phyloP scores from a whole-genome alignment of 2,888 invertebrate species.

The Gymnoscelis rufifasciata region DNA sequence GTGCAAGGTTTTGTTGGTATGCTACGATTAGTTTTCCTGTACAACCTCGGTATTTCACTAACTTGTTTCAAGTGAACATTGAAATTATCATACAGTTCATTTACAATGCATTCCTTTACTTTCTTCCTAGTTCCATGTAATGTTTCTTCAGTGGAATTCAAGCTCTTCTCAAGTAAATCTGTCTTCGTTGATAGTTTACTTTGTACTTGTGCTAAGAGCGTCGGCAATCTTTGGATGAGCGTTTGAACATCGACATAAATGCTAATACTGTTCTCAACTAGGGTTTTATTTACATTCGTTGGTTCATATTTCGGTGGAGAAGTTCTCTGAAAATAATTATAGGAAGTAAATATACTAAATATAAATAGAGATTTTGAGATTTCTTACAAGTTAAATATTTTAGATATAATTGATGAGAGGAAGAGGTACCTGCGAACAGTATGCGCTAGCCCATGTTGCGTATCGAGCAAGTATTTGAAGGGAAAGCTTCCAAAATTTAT shows the following conservation, averaged over 20 bases:
- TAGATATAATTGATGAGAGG: too few relatives aligned
- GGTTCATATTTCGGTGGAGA: constrained; percentile 48
- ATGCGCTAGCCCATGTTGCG: constrained; percentile 82
- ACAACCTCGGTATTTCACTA: constrained; percentile 94
- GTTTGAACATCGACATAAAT: constrained; percentile 56
- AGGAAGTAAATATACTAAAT: too few relatives aligned
- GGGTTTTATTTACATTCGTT: constrained; percentile 51
- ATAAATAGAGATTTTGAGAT: too few relatives aligned
- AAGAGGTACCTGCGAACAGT: constrained; percentile 70
- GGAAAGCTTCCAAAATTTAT: constrained; percentile 93
- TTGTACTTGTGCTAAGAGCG: constrained; percentile 48
- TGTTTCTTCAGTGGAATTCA: constrained; percentile 47
- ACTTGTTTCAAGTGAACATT: constrained; percentile 86
- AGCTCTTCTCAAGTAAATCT: constrained; percentile 47
- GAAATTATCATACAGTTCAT: constrained; percentile 63
- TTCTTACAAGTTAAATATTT: too few relatives aligned
- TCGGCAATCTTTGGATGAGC: constrained; percentile 50
- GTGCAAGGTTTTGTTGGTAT: constrained; percentile 88
- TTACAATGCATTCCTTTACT: constrained; percentile 61
- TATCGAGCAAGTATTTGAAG: constrained; percentile 91
- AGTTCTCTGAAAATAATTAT: constrained; percentile 53
- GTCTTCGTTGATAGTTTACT: constrained; percentile 47
- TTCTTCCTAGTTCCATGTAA: constrained; percentile 48
- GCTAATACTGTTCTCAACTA: constrained; percentile 62
- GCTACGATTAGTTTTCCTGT: constrained; percentile 93